Evolutionary conservation across 1,140 invertebrate genomes (phyloP).

Genomic region (Lordiphosa clarofinis): DNA sequence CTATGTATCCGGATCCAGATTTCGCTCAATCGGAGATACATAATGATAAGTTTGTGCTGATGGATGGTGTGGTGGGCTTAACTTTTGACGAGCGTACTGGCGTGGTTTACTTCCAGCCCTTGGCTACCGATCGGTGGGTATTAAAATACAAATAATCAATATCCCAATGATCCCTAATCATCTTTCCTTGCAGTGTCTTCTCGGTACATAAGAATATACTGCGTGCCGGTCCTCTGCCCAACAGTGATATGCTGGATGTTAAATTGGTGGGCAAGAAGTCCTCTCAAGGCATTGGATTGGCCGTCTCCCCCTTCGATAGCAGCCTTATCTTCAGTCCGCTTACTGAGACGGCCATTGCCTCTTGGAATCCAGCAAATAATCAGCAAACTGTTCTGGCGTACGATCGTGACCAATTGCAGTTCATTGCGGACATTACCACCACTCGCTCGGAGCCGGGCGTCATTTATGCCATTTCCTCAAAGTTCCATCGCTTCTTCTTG

Average conservation of each 20-base stretch:
- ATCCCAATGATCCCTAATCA: not conserved
- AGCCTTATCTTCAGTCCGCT: slow-evolving; percentile 87
- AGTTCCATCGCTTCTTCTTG: slow-evolving; percentile 89
- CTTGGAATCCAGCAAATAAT: slow-evolving; percentile 86
- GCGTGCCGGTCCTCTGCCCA: slow-evolving; percentile 84
- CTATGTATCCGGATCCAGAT: slow-evolving; percentile 91
- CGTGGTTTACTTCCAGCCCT: slow-evolving; percentile 88
- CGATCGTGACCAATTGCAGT: slow-evolving; percentile 86
- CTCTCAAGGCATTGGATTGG: slow-evolving; percentile 88
- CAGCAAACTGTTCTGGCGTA: slow-evolving; percentile 85
- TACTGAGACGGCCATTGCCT: slow-evolving; percentile 87
- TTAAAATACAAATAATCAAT: no score
- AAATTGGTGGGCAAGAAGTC: slow-evolving; percentile 89
- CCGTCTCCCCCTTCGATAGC: slow-evolving; percentile 85
- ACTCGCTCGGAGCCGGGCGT: slow-evolving; percentile 83
- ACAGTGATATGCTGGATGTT: slow-evolving; percentile 86
- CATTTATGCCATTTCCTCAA: slow-evolving; percentile 85
- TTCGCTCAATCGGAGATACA: slow-evolving; percentile 84
- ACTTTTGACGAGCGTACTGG: slow-evolving; percentile 85
- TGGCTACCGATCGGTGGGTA: slow-evolving; percentile 87
- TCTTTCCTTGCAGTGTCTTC: slow-evolving; percentile 82
- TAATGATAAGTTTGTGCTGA: slow-evolving; percentile 85
- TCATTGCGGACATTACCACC: slow-evolving; percentile 86
- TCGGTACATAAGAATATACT: slow-evolving; percentile 87
- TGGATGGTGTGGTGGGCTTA: slow-evolving; percentile 90